Conservation (phyloP, 2,113 vertebrate genomes). For the Tragelaphus strepsiceros region DNA sequence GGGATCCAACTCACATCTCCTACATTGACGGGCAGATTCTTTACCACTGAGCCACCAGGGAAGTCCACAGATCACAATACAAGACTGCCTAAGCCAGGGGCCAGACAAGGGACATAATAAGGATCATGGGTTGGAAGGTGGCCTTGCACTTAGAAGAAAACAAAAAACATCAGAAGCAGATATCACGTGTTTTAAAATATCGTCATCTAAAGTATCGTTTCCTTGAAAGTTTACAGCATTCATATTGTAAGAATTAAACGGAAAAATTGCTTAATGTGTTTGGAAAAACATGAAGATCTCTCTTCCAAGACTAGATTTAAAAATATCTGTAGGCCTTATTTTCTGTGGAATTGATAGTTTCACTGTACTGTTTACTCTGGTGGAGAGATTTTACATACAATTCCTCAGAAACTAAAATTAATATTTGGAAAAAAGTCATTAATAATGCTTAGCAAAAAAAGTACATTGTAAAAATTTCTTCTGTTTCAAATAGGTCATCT, state of each 20-base stretch:
- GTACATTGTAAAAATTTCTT: neutral
- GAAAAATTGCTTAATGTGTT: neutral
- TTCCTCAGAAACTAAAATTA: neutral
- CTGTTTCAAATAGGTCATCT: neutral
- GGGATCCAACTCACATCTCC: neutral
- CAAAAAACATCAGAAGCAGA: neutral
- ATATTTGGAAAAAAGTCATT: neutral
- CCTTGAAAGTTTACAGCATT: neutral
- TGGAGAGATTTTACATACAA: neutral
- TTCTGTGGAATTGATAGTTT: neutral
- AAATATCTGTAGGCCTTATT: neutral
- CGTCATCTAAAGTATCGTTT: neutral
- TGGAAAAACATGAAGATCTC: neutral
- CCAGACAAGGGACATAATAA: neutral
- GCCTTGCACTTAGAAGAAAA: neutral
- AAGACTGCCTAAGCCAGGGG: neutral
- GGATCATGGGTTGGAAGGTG: rapidly evolving
- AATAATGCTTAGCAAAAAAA: neutral
- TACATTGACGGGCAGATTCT: neutral
- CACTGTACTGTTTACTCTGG: neutral
- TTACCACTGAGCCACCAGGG: neutral
- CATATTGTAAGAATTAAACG: neutral
- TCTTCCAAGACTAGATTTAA: neutral
- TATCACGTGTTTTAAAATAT: neutral
- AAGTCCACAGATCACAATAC: neutral